Base-by-base conservation (phyloP, 53 echinoderm and acorn worm species). In the Stichopus horrens region DNA sequence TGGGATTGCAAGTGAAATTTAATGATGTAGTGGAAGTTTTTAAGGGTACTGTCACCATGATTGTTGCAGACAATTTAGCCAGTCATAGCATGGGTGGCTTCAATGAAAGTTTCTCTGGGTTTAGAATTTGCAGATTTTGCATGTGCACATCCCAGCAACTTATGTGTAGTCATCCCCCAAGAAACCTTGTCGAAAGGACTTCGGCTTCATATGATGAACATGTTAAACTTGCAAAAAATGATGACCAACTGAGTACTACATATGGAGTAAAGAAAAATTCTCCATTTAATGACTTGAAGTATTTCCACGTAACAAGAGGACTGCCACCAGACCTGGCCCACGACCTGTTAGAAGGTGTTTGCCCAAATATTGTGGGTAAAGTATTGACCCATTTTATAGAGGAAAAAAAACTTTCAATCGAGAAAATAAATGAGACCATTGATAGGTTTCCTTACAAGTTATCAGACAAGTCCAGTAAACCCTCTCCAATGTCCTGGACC, bases 301-400 rank as follows among this genome's bases (percentile, higher is more conserved):
- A 77, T 57, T 94, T 88, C 73, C 88, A 94, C 53, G 85, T 94
- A 19, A 90, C 83, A 22, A 54, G 58, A 55, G 91, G 93, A 23
- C 85, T 93, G 54, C 89, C 88, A 59, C 76, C 78, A 23, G 91
- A 94, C 54, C 60, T 90, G 58, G 89, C 88, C 10, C 90, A 94
- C 83, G 94, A 94, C 74, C 71, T 89, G 6, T 94, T 94, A 83
- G 93, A 89, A 76, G 93, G 93, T 6, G 14, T 93, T n/a, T 77
- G 89, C 8, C 91, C 93, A 53, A 86, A 52, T 82, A 92, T 76
- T 89, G 65, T 93, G 76, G 23, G 57, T 56, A 20, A 83, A 83
- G 58, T 19, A n/a, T 58, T 83, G 59, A 83, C 83, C 19, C 83
- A 83, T 58, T 83, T 83, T 57, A 22, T 89, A 18, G 20, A 22